Base-by-base conservation (phyloP, 1,140 invertebrate species). In the Kradibia gibbosae region DNA sequence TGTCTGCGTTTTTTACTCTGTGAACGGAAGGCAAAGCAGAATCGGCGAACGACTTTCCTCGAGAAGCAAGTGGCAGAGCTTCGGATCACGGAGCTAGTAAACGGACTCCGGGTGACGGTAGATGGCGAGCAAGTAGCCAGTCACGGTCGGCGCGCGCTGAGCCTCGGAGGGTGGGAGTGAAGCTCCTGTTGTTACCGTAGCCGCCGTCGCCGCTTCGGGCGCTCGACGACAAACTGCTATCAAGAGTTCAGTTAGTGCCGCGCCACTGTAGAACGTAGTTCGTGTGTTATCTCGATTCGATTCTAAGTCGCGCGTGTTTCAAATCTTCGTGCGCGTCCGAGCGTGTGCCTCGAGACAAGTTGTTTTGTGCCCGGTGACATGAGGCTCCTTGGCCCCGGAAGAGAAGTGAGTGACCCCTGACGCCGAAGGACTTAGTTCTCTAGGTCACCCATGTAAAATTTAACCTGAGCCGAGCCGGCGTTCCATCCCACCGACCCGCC, bases 191-290 rank as follows among this genome's bases (percentile, higher is more conserved):
- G 34, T 20, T 31, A 25, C 57, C 22, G 55, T n/a, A 13, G n/a
- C 25, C 57, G 28, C 73, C 57, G 50, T 53, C 55, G 55, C 25
- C 13, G 55, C 48, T 39, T 3, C 48, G 57, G 55, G 42, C 39
- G 7, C 60, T 10, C 53, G 70, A 53, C 55, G 75, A 39, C 53
- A n/a, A n/a, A n/a, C n/a, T 34, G 28, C 72, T 82, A 53, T 80
- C 45, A 85, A 45, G 62, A 83, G 85, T 86, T 88, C 89, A 91
- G 90, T 91, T 86, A 87, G 86, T 89, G 89, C 88, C 89, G 90
- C 86, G 88, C 87, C 88, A 89, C 87, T 88, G 87, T 86, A 85
- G 86, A 83, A 87, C 84, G 85, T 67, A 79, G 84, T 84, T 78
- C 75, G 78, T 65, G 50, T 73, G 39, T 80, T 22, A 53, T 17